Conservation (phyloP, 2,113 vertebrate species). For the Mus musculus region DNA sequence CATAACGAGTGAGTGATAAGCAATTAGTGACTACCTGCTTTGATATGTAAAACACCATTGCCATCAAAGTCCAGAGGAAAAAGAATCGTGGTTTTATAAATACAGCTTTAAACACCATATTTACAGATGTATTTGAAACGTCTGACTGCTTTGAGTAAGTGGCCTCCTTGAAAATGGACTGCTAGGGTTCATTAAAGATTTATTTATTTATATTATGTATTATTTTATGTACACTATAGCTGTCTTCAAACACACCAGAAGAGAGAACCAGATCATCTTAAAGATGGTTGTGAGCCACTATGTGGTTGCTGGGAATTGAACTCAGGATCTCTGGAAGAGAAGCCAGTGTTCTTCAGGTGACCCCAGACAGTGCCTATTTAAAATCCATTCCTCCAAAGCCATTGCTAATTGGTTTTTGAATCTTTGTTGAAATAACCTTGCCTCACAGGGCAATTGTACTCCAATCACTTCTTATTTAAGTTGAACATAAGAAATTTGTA, state of each 20-base stretch:
- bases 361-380: conserved; percentile 53
- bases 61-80: neutral
- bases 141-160: conserved; percentile 58
- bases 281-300: too few species aligned
- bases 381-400: conserved; percentile 67
- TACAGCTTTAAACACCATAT: neutral
- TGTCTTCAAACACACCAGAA: too few species aligned
- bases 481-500: conserved; percentile 54
- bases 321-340: too few species aligned
- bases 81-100: neutral
- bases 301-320: too few species aligned
- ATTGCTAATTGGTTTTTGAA: conserved; percentile 69
- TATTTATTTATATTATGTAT: too few species aligned
- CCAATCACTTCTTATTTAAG: conserved; percentile 64
- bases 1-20: neutral
- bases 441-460: conserved; percentile 36
- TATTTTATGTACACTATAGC: too few species aligned
- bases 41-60: neutral
- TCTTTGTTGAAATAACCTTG: conserved; percentile 65
- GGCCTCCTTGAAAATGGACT: conserved; percentile 63
- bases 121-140: conserved; percentile 21
- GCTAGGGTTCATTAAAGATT: conserved; percentile 32
- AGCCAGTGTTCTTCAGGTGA: neutral
- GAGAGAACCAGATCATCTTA: too few species aligned
- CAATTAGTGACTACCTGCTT: neutral